phyloP scores from a whole-genome alignment of 2,113 vertebrate species.

The Rhea americana region DNA sequence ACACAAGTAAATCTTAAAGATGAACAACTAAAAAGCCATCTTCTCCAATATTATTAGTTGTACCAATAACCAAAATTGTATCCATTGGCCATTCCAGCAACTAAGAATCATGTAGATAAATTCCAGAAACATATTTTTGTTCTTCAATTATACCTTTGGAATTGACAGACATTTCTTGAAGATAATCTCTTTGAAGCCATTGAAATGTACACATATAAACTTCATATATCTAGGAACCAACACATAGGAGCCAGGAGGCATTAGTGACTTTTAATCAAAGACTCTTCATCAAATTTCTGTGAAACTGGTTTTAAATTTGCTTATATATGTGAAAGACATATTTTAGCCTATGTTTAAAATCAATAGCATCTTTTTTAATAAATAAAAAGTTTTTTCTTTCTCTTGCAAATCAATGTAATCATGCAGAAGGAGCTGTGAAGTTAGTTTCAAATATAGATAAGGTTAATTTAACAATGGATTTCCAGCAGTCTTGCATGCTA shows the following conservation, averaged over 20 bases:
- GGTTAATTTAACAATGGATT: neutral
- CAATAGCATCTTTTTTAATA: neutral
- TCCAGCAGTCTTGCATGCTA: neutral
- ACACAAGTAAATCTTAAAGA: neutral
- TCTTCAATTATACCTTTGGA: neutral
- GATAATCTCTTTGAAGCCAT: neutral
- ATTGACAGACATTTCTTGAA: neutral
- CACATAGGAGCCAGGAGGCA: neutral
- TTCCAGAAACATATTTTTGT: neutral
- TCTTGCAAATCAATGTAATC: neutral
- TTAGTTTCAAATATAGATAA: neutral
- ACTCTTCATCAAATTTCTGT: neutral
- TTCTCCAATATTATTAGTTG: neutral
- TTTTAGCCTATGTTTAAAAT: neutral
- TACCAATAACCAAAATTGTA: neutral
- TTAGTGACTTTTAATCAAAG: neutral
- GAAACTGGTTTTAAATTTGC: neutral
- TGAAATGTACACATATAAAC: neutral
- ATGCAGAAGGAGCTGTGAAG: neutral
- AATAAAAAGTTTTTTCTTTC: neutral
- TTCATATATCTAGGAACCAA: neutral
- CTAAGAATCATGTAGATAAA: neutral
- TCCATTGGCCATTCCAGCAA: neutral
- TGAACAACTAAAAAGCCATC: neutral
- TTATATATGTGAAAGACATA: neutral